A percentile compares a stretch with the other conserved stretches of the same genome.
phyloP scores from a whole-genome alignment of 2,797 vertebrate species.

The Kryptolebias ocellatus region DNA sequence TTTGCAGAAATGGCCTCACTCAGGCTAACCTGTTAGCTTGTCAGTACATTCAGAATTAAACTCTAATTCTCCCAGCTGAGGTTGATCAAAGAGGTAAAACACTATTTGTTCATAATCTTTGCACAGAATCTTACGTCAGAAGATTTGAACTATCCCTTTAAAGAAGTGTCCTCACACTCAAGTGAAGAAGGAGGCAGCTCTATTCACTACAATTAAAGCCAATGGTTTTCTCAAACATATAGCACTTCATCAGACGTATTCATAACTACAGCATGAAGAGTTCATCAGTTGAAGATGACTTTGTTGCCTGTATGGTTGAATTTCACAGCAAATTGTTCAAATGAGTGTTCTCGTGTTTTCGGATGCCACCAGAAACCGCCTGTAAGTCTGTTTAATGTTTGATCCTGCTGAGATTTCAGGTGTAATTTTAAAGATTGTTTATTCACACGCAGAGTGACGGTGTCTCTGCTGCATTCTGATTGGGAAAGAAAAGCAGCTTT shows the following conservation, averaged over 20 bases:
- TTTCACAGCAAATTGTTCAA: conserved; percentile 49
- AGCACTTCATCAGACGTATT: too few species aligned
- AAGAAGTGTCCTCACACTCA: not conserved
- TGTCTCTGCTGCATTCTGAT: conserved; percentile 52
- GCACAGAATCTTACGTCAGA: too few species aligned
- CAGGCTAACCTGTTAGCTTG: too few species aligned
- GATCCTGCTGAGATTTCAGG: conserved; percentile 52
- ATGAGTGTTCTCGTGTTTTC: conserved; percentile 29
- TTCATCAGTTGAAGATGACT: too few species aligned
- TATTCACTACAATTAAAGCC: too few species aligned
- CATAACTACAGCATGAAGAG: too few species aligned
- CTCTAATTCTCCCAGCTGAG: too few species aligned
- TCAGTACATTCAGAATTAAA: too few species aligned
- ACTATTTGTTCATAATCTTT: too few species aligned
- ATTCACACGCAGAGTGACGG: conserved; percentile 56
- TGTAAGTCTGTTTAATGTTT: conserved; percentile 46
- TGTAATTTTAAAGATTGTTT: conserved; percentile 59
- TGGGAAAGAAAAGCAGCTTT: conserved; percentile 34
- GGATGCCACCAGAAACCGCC: conserved; percentile 37
- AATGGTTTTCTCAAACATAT: not conserved
- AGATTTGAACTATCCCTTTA: not conserved
- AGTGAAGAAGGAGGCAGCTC: not conserved
- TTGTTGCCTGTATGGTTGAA: not conserved
- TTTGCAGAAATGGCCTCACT: too few species aligned
- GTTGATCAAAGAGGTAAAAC: too few species aligned